Base-by-base conservation (phyloP, 2,113 vertebrate genomes). In the Dinomys branickii region DNA sequence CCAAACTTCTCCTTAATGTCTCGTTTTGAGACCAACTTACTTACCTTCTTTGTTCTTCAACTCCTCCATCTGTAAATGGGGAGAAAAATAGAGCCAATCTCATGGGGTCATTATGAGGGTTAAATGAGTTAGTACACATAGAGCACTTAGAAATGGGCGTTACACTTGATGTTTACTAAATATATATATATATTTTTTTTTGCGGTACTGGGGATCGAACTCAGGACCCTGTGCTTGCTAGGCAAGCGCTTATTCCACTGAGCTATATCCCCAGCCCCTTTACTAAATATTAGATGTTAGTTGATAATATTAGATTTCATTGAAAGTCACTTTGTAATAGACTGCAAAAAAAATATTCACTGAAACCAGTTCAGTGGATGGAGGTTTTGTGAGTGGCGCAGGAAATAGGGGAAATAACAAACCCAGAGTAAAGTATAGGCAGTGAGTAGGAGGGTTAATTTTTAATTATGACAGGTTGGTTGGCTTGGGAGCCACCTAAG, bases 51-150 rank as follows among this genome's bases (percentile, higher is more conserved):
- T 90, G 54, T 90, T 26, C 10, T 7, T 95, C 19, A 78, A 33
- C 73, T 86, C 93, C 47, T 88, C 41, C 17, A 38, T 93, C 82
- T 93, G 26, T 90, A 90, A 93, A 88, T n/a, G 67, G 28, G 30
- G 65, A 81, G 75, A 86, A 11, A 59, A 52, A 56, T n/a, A 87
- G 35, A 52, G 35, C 20, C 30, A 47, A n/a, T 28, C 44, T 86
- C 38, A 44, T 59, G 33, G 85, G 19, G 69, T 89, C 44, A 59
- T 83, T 24, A 3, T 85, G 38, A 94, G 17, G 28, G 38, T 24
- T 91, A 54, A 73, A 58, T 77, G 38, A 80, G 33, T 50, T 89
- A 65, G 52, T 83, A 10, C 44, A 52, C 17, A 35, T 87, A 38
- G 58, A 87, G 11, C 30, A 61, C 35, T 87, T 94, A 85, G 69